Conservation (phyloP, 2,888 invertebrate genomes). For the Tipula confusa region DNA sequence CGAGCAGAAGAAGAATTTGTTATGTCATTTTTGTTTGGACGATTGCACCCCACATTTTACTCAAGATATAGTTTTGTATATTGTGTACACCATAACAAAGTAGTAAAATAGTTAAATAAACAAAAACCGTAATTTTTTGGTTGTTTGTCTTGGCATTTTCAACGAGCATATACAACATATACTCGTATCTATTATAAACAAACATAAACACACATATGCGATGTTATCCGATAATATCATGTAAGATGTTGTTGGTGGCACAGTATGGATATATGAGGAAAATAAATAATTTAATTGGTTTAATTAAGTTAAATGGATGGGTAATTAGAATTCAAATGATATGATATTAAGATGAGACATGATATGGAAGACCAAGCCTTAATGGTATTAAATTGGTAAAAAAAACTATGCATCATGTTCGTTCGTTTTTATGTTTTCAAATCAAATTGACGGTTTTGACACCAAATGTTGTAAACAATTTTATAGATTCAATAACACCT, state of each 20-base stretch:
- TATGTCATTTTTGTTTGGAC: neutral
- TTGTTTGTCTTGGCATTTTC: constrained; percentile 4
- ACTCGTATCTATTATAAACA: neutral
- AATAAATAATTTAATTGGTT: constrained; percentile 9
- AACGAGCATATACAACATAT: neutral
- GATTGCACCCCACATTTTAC: neutral
- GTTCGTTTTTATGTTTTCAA: neutral
- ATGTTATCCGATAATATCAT: neutral
- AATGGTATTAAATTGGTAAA: neutral
- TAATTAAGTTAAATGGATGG: constrained; percentile 20
- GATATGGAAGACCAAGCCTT: neutral
- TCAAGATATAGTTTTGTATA: neutral
- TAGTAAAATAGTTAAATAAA: neutral
- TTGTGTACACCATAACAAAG: neutral
- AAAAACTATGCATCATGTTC: too few species aligned
- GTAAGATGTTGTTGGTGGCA: neutral
- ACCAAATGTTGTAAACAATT: neutral
- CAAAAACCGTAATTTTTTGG: constrained; percentile 20
- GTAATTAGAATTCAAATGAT: constrained; percentile 3
- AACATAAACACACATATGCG: constrained; percentile 17
- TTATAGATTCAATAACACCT: too few species aligned
- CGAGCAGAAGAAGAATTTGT: neutral
- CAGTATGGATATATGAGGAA: neutral
- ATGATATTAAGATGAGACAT: neutral
- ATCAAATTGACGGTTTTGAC: neutral